Conservation (phyloP, 2,113 vertebrate species). For the Melanerpes aurifrons region DNA sequence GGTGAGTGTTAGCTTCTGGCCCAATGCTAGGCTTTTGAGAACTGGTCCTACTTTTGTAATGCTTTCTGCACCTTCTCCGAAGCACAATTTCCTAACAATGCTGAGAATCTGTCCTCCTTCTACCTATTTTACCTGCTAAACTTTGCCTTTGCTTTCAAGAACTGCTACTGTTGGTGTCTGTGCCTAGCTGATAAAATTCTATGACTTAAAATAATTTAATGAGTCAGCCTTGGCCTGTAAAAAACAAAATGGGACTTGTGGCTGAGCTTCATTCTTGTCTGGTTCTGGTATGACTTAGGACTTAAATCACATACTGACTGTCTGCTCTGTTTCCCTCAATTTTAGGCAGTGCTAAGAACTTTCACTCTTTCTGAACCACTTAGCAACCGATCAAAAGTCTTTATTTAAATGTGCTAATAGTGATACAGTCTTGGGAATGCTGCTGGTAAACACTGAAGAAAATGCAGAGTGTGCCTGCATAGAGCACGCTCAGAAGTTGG, state of each 20-base stretch:
- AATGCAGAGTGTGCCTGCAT: not conserved
- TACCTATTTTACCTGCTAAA: slow-evolving; percentile 51
- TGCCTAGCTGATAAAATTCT: slow-evolving; percentile 5
- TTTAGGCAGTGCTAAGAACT: not conserved
- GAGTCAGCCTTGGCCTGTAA: not conserved
- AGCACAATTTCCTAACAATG: not conserved
- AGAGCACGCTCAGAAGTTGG: not conserved
- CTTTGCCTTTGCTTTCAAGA: slow-evolving; percentile 58
- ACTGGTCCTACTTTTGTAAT: not conserved
- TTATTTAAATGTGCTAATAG: not conserved
- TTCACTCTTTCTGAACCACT: not conserved
- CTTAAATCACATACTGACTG: slow-evolving; percentile 31
- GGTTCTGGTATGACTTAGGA: slow-evolving; percentile 3
- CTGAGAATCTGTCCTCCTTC: slow-evolving; percentile 20
- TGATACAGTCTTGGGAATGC: not conserved
- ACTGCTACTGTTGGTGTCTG: slow-evolving; percentile 60
- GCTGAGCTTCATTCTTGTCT: slow-evolving; percentile 25
- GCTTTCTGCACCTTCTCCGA: not conserved
- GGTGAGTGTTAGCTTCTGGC: not conserved
- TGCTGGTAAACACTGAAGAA: not conserved
- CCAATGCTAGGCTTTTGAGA: not conserved
- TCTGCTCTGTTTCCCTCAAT: slow-evolving; percentile 50
- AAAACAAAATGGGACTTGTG: not conserved
- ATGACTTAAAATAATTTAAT: not conserved
- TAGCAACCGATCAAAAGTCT: not conserved